Percentiles rank a stretch among this genome's conserved stretches.
Conservation (phyloP, 2,888 invertebrate species). For the Ormyrus nitidulus region DNA sequence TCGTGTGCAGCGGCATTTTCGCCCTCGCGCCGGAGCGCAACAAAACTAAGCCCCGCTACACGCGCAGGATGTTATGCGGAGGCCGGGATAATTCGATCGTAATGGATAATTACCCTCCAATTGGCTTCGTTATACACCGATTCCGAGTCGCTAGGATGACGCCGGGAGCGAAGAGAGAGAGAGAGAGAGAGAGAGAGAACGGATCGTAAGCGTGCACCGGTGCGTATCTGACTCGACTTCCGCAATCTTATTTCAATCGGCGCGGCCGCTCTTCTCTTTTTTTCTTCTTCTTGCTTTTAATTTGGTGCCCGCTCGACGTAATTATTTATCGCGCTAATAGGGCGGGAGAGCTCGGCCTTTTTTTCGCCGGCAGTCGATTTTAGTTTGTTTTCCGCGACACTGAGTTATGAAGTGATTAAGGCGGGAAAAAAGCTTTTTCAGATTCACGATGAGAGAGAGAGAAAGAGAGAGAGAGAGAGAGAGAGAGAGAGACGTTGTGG, state of each 20-base stretch:
- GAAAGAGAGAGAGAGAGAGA: not conserved
- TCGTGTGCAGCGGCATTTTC: not conserved
- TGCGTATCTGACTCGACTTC: constrained; percentile 64
- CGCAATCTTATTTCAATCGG: constrained; percentile 59
- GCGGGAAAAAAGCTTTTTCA: not conserved
- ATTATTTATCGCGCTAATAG: constrained; percentile 48
- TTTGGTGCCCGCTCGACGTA: not conserved
- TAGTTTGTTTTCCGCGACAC: not conserved
- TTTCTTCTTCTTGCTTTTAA: not conserved
- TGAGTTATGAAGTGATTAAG: constrained; percentile 9
- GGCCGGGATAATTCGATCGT: constrained; percentile 70
- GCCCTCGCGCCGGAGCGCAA: not conserved
- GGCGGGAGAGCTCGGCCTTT: not conserved
- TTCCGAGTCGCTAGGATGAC: constrained; percentile 59
- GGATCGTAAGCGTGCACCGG: constrained; percentile 61
- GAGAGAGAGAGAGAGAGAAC: constrained; percentile 51
- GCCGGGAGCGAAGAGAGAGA: not conserved
- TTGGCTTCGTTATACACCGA: constrained; percentile 56
- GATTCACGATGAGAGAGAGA: constrained; percentile 4
- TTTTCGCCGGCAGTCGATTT: not conserved
- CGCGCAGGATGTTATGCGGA: constrained; percentile 67
- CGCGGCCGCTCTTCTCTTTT: constrained; percentile 14
- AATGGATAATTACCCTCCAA: constrained; percentile 70
- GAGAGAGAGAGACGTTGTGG: not conserved
- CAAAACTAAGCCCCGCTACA: not conserved